Base-by-base conservation (phyloP, 1,140 invertebrate genomes). In the Steinernema khuongi region DNA sequence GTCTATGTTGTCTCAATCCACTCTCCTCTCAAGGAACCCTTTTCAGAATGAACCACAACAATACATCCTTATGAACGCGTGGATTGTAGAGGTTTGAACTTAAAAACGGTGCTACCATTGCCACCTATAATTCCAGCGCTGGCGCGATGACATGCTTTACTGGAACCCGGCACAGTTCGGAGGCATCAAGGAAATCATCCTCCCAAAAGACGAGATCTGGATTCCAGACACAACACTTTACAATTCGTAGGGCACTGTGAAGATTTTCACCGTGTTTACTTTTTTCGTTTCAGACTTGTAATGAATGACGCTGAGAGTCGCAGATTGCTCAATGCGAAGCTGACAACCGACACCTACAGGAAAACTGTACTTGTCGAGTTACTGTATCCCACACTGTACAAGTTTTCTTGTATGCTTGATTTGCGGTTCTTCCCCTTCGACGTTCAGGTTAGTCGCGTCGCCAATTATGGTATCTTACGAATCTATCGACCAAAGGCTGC, bases 11-110 rank as follows among this genome's bases (percentile, higher is more conserved):
- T 74, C 22, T 66, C 29, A 60, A 26, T 7, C 1, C 33, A 32
- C 11, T 50, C 22, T 60, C 11, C 28, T 22, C 32, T 28, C 32
- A n/a, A 1, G 31, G 1, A n/a, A 22, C 33, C 29, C 7, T 33
- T 79, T 81, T 71, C 43, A 81, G 79, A 81, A 83, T 66, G 81
- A 84, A 33, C 81, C 80, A 17, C 81, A 83, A 69, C 81, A 83
- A 71, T 83, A 74, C 71, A 75, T 83, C 36, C 29, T 84, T 2
- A 66, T 83, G 29, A 83, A 83, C 74, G 67, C 82, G n/a, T 83
- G 81, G 81, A 81, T 81, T 67, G 81, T 84, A 0, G 81, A 83
- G 74, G 77, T 79, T 31, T 69, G 70, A 29, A 66, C 1, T 67
- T 18, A 67, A 22, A 26, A 22, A 1, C 30, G 1, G 1, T 67